Conservation (phyloP, 1,140 invertebrate species). For the Bacillus rossius region DNA sequence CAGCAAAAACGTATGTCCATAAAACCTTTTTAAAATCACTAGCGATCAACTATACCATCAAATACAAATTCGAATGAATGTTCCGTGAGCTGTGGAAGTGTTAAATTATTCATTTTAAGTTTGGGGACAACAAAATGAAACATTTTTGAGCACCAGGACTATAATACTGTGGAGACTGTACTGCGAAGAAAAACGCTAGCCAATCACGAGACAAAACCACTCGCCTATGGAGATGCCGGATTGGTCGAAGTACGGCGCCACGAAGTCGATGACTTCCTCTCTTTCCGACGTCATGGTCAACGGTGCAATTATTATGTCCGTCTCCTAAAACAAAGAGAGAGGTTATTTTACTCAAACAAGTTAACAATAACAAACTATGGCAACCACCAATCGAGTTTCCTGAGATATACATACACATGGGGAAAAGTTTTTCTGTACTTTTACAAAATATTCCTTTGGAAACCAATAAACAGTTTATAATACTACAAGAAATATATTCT, state of each 20-base stretch:
- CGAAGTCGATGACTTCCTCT: slow-evolving; percentile 90
- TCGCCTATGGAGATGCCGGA: slow-evolving; percentile 78
- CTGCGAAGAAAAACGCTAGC: background rate
- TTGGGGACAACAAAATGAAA: too few relatives aligned
- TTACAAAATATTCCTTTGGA: too few relatives aligned
- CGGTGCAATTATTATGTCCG: slow-evolving; percentile 78
- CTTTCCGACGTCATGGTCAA: slow-evolving; percentile 90
- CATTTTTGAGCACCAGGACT: too few relatives aligned
- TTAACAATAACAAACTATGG: background rate
- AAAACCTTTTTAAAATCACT: too few relatives aligned
- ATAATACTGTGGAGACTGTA: background rate
- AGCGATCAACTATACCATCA: too few relatives aligned
- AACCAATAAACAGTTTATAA: too few relatives aligned
- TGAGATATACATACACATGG: background rate
- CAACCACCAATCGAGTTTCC: background rate
- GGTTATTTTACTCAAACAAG: background rate
- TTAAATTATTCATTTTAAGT: too few relatives aligned
- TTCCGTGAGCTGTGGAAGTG: too few relatives aligned
- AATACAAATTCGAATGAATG: too few relatives aligned
- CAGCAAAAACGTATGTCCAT: too few relatives aligned
- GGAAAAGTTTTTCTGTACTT: too few relatives aligned
- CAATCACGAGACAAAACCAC: background rate
- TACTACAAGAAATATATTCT: too few relatives aligned
- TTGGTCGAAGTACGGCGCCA: slow-evolving; percentile 87
- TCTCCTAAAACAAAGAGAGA: slow-evolving; percentile 53